Percentiles rank a stretch among this genome's conserved stretches.
Conservation (phyloP, 2,888 invertebrate species). For the Dasysyrphus tricinctus region DNA sequence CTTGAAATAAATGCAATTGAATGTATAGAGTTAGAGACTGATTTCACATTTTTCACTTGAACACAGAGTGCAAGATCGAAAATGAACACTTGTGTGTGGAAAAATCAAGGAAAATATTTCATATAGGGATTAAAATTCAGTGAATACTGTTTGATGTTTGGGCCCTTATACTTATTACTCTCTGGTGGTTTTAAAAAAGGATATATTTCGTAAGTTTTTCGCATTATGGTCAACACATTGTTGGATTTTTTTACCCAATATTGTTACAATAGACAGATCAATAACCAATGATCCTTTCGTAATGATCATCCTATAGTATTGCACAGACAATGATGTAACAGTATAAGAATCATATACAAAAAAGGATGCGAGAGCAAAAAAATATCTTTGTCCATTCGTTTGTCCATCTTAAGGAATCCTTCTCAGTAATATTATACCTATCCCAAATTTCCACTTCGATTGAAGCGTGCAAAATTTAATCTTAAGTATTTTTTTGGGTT, state of each 20-base stretch:
- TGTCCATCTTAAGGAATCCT: slow-evolving; percentile 62
- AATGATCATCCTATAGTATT: slow-evolving; percentile 55
- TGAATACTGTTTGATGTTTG: slow-evolving; percentile 13
- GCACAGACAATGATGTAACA: slow-evolving; percentile 69
- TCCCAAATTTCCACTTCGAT: slow-evolving; percentile 63
- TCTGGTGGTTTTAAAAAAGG: slow-evolving; percentile 30
- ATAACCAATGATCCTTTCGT: slow-evolving; percentile 71
- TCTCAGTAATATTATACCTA: slow-evolving; percentile 54
- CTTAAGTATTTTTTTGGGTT: slow-evolving; percentile 52
- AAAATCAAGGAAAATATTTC: slow-evolving; percentile 13
- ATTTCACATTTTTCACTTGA: neutral
- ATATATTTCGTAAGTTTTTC: slow-evolving; percentile 53
- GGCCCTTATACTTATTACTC: slow-evolving; percentile 1
- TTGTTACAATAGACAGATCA: slow-evolving; percentile 62
- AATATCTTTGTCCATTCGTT: slow-evolving; percentile 45
- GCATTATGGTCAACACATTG: slow-evolving; percentile 71
- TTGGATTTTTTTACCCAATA: slow-evolving; percentile 11
- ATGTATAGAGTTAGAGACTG: slow-evolving; percentile 25
- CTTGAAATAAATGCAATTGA: slow-evolving; percentile 43
- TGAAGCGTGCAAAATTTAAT: slow-evolving; percentile 74
- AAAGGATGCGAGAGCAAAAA: slow-evolving; percentile 44
- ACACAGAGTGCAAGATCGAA: slow-evolving; percentile 15
- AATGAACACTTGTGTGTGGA: slow-evolving; percentile 64
- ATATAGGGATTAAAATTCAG: slow-evolving; percentile 41
- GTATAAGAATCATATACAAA: slow-evolving; percentile 32